Evolutionary conservation across 2,797 vertebrate genomes (phyloP).

Genomic region (Mormyrops boulengeri): DNA sequence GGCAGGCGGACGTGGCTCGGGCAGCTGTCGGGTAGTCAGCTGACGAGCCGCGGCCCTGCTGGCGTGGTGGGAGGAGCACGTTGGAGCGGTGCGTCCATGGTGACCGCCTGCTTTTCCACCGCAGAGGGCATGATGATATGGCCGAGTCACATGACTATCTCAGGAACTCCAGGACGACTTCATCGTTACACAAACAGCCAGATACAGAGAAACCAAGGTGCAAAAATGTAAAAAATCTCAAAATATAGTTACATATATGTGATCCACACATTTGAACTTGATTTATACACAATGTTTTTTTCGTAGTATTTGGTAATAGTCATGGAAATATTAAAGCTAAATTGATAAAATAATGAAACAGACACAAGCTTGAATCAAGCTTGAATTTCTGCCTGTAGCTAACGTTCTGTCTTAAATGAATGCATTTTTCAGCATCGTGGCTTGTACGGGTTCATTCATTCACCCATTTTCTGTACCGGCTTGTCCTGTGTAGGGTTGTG

Average conservation of each 20-base stretch:
- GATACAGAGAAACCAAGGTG: background rate
- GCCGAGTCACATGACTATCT: background rate
- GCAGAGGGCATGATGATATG: background rate
- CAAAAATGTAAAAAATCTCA: background rate
- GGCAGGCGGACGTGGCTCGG: background rate
- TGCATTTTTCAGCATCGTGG: background rate
- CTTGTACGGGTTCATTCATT: background rate
- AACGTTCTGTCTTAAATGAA: background rate
- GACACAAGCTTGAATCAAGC: background rate
- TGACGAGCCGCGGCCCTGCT: background rate
- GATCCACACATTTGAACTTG: background rate
- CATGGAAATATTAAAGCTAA: background rate
- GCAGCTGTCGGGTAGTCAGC: conserved; percentile 11
- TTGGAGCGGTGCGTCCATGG: background rate
- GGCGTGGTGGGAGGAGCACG: background rate
- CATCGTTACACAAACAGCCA: background rate
- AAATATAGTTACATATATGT: background rate
- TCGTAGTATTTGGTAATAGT: background rate
- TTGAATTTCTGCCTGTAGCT: background rate
- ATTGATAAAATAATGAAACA: background rate
- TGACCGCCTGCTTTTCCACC: background rate
- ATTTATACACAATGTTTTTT: background rate
- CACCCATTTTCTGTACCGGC: background rate
- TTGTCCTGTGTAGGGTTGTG: background rate
- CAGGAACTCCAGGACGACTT: background rate